phyloP scores from a whole-genome alignment of 2,888 invertebrate species.

The Mythimna lalbum region DNA sequence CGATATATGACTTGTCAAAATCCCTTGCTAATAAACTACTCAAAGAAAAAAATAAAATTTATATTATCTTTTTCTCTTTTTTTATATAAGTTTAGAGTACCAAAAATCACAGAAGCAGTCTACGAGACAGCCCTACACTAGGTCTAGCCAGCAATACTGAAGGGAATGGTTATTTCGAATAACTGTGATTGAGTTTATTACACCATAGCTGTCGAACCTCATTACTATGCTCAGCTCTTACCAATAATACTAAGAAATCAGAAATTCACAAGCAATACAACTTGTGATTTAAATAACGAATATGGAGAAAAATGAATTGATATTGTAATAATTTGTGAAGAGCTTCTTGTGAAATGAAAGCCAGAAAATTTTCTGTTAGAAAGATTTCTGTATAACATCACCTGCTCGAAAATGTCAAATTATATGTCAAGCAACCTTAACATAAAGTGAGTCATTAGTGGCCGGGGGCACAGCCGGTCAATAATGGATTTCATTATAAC shows the following conservation, averaged over 20 bases:
- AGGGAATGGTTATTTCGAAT: constrained; percentile 47
- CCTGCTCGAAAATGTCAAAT: too few relatives aligned
- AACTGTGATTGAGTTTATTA: constrained; percentile 56
- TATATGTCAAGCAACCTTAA: too few relatives aligned
- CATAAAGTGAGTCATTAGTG: too few relatives aligned
- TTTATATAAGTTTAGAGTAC: background rate
- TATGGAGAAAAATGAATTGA: background rate
- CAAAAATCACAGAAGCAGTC: background rate
- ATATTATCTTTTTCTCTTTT: too few relatives aligned
- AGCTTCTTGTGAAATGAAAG: background rate
- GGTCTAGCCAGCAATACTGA: constrained; percentile 35
- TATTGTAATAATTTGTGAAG: background rate
- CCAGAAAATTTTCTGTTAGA: background rate
- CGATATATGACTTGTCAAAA: too few relatives aligned
- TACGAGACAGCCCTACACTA: constrained; percentile 40
- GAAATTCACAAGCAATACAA: constrained; percentile 3
- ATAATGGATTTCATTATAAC: too few relatives aligned
- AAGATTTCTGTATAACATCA: too few relatives aligned
- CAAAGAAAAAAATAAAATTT: too few relatives aligned
- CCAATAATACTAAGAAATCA: constrained; percentile 43
- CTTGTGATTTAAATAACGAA: constrained; percentile 3
- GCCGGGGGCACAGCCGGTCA: too few relatives aligned
- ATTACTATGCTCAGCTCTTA: constrained; percentile 32
- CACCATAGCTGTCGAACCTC: constrained; percentile 30
- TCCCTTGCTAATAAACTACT: too few relatives aligned